These are phyloP conservation scores for Lycocorax pyrrhopterus DNA, from an alignment of 2,113 vertebrate genomes.

Conservation along the genomic window DNA sequence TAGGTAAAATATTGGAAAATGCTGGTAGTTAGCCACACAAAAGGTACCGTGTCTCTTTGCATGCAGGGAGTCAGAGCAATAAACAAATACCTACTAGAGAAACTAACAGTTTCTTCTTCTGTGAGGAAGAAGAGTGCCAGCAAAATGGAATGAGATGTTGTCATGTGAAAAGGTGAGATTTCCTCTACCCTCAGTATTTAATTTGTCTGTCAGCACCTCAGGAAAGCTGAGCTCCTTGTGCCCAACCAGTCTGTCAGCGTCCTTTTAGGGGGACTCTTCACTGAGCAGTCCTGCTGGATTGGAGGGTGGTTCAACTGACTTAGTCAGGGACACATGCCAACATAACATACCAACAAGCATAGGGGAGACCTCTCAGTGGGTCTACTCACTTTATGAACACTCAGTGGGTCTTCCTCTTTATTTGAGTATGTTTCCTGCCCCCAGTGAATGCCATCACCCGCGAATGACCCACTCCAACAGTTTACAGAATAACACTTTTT, in stretches of 20 bases:
- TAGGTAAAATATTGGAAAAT: not conserved
- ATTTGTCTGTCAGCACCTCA: not conserved
- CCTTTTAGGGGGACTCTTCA: no score
- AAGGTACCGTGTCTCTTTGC: not conserved
- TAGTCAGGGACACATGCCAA: no score
- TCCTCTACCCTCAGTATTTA: not conserved
- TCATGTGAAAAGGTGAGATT: not conserved
- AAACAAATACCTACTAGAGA: not conserved
- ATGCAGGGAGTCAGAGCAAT: not conserved
- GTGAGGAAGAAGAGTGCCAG: not conserved
- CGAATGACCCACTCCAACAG: not conserved
- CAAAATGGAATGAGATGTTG: not conserved
- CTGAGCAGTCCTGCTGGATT: not conserved
- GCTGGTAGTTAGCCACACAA: not conserved
- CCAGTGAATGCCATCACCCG: accelerated
- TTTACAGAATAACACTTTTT: not conserved
- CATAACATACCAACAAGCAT: not conserved
- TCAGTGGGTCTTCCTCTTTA: not conserved
- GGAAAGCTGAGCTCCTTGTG: not conserved
- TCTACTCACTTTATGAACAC: not conserved
- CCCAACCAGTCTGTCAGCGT: accelerated
- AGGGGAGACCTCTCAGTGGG: not conserved
- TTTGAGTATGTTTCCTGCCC: no score
- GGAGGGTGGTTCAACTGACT: accelerated
- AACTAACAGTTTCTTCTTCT: not conserved